These are phyloP conservation scores for Melanotaenia nigrans DNA, from an alignment of 2,797 vertebrate species.

Conservation along the genomic window DNA sequence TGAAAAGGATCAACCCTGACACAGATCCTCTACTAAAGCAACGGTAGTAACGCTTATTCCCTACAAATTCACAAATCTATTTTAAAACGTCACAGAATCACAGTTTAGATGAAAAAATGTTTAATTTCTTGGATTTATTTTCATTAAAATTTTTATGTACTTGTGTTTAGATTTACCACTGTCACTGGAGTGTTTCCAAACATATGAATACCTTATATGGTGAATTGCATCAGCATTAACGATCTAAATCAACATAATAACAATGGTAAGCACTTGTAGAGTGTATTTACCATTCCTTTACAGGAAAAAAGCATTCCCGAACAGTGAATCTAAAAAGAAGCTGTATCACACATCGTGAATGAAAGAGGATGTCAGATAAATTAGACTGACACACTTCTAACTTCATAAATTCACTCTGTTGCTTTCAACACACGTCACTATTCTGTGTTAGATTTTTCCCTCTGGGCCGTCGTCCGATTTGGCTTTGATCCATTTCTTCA, in stretches of 20 bases:
- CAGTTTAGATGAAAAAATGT: neutral
- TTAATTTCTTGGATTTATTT: neutral
- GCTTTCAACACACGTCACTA: slow-evolving; percentile 25
- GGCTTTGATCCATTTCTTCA: slow-evolving; percentile 57
- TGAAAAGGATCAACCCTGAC: neutral
- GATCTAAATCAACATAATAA: neutral
- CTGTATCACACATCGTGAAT: slow-evolving; percentile 21
- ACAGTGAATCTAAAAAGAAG: neutral
- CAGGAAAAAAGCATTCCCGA: neutral
- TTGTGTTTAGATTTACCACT: neutral
- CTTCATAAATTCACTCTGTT: slow-evolving; percentile 28
- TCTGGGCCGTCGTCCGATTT: slow-evolving; percentile 25
- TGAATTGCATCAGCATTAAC: neutral
- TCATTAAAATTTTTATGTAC: neutral
- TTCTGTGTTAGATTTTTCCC: slow-evolving; percentile 43
- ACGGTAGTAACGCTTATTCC: neutral
- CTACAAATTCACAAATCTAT: neutral
- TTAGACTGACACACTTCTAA: slow-evolving; percentile 15
- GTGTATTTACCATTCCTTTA: neutral
- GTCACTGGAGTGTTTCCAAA: neutral
- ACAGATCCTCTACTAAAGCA: neutral
- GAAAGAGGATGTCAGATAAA: slow-evolving; percentile 19
- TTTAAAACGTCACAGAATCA: neutral
- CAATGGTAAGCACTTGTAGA: neutral
- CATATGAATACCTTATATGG: neutral